A percentile compares a stretch with the other conserved stretches of the same genome.
phyloP scores from a whole-genome alignment of 2,113 vertebrate genomes.

The Pedionomus torquatus region DNA sequence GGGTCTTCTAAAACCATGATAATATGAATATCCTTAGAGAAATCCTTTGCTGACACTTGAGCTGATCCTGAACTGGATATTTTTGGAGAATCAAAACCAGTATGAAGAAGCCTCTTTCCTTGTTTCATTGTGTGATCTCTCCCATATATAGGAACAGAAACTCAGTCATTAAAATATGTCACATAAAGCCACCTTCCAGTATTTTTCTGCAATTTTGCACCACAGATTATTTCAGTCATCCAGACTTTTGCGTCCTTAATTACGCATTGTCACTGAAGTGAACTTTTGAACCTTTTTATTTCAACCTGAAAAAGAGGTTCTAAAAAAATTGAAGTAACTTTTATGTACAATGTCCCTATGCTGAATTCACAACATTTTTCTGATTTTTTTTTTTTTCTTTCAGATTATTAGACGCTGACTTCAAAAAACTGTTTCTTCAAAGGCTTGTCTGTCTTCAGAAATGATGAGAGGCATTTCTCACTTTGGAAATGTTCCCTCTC shows the following conservation, averaged over 20 bases:
- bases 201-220: neutral
- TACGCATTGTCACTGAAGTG: constrained; percentile 20
- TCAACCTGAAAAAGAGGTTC: neutral
- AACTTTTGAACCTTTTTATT: constrained; percentile 36
- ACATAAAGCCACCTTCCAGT: neutral
- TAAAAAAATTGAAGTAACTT: neutral
- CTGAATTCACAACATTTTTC: neutral
- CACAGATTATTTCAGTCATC: constrained; percentile 1
- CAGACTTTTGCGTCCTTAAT: constrained; percentile 33
- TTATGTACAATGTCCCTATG: neutral
- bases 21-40: neutral
- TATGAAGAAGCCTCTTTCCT: neutral
- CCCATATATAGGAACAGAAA: neutral
- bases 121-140: neutral
- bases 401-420: constrained; percentile 34
- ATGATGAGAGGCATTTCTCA: constrained; percentile 19
- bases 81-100: neutral
- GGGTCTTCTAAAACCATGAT: neutral
- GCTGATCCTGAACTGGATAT: neutral
- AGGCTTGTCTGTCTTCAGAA: constrained; percentile 41
- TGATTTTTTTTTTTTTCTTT: neutral
- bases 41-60: neutral
- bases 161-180: neutral
- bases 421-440: constrained; percentile 48
- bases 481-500: neutral